Conservation (phyloP, 1,140 invertebrate genomes). For the Macrosteles quadrilineatus region DNA sequence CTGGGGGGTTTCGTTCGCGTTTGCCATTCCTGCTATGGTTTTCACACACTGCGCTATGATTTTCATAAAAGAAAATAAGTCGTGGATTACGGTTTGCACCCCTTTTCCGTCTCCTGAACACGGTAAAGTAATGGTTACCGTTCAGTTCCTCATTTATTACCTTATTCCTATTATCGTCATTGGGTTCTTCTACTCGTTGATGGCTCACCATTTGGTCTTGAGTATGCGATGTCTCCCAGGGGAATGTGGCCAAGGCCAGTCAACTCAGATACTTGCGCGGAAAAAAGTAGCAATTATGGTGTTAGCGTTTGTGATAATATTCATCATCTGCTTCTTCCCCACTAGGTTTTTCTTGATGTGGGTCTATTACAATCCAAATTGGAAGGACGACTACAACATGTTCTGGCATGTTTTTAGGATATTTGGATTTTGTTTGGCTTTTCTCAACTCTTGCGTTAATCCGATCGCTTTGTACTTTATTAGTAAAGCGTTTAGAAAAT, state of each 20-base stretch:
- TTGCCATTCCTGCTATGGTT: slow-evolving; percentile 79
- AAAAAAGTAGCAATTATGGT: slow-evolving; percentile 89
- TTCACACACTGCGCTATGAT: slow-evolving; percentile 63
- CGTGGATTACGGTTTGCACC: slow-evolving; percentile 65
- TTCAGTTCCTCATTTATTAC: slow-evolving; percentile 77
- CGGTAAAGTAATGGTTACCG: slow-evolving; percentile 56
- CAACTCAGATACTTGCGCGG: slow-evolving; percentile 55
- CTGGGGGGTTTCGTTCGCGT: slow-evolving; percentile 77
- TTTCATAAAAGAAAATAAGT: slow-evolving; percentile 52
- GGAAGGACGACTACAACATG: slow-evolving; percentile 70
- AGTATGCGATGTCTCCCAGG: slow-evolving; percentile 82
- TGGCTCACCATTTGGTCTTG: slow-evolving; percentile 80
- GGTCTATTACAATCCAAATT: slow-evolving; percentile 77
- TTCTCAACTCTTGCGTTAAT: slow-evolving; percentile 92
- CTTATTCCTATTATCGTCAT: slow-evolving; percentile 82
- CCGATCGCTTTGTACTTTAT: slow-evolving; percentile 91
- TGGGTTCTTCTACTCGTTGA: slow-evolving; percentile 80
- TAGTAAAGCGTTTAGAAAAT: slow-evolving; percentile 83
- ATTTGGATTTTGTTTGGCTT: slow-evolving; percentile 82
- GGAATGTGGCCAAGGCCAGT: slow-evolving; percentile 62
- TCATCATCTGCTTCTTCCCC: slow-evolving; percentile 89
- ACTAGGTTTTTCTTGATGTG: slow-evolving; percentile 83
- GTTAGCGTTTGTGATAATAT: slow-evolving; percentile 90
- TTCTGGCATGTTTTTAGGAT: slow-evolving; percentile 85
- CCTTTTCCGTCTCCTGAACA: slow-evolving; percentile 63